Percentiles rank a stretch among this genome's conserved stretches.
Conservation (phyloP, 2,113 vertebrate genomes). For the Acrocephalus kingi region DNA sequence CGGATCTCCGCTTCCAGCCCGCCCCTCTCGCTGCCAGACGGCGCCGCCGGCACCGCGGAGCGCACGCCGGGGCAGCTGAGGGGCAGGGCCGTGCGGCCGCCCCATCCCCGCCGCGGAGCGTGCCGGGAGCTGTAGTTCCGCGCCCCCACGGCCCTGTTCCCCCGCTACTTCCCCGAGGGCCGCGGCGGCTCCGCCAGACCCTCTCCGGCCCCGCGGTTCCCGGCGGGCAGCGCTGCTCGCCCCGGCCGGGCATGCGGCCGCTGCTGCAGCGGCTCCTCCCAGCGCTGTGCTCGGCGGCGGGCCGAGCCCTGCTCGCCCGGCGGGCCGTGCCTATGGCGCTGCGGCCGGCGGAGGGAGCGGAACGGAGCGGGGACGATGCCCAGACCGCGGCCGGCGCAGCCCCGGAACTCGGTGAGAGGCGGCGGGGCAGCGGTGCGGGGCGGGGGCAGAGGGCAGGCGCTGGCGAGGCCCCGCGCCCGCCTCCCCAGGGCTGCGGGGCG, state of each 20-base stretch:
- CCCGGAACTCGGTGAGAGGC: neutral
- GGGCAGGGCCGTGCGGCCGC: neutral
- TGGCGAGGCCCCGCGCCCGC: neutral
- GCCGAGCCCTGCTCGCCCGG: neutral
- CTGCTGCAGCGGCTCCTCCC: neutral
- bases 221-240: neutral
- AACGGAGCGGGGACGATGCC: neutral
- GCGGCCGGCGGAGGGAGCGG: neutral
- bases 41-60: rapidly evolving
- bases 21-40: too few species aligned
- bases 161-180: neutral
- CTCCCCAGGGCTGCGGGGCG: neutral
- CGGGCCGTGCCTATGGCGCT: neutral
- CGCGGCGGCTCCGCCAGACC: neutral
- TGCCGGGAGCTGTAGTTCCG: neutral
- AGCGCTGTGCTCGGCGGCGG: neutral
- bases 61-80: rapidly evolving
- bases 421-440: neutral
- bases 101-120: neutral
- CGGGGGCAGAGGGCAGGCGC: neutral
- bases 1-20: rapidly evolving
- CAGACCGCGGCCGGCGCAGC: neutral
- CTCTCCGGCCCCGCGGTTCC: neutral
- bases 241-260: neutral
- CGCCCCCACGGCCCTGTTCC: rapidly evolving